These are phyloP conservation scores for Trichonephila inaurata DNA, from an alignment of 1,140 invertebrate genomes.

Conservation along the genomic window DNA sequence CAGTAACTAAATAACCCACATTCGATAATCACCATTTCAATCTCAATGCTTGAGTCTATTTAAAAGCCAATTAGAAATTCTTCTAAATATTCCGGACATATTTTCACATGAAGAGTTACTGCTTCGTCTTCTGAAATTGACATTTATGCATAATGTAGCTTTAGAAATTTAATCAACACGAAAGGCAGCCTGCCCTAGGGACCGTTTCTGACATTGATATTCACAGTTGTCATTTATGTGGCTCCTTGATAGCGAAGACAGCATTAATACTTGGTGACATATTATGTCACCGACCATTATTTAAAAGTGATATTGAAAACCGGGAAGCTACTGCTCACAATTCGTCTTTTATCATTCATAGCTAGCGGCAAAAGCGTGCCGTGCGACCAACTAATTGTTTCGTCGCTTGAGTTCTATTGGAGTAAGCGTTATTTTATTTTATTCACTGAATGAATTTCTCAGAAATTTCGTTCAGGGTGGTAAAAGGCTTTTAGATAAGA, in stretches of 20 bases:
- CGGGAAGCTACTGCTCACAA: neutral
- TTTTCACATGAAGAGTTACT: neutral
- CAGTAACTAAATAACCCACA: neutral
- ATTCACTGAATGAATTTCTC: no score
- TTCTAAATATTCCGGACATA: neutral
- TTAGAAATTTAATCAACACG: constrained; percentile 1
- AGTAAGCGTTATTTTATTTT: no score
- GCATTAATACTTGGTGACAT: neutral
- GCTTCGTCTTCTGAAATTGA: neutral
- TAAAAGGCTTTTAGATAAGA: no score
- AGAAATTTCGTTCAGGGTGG: no score
- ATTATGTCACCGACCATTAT: neutral
- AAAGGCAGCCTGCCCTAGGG: neutral
- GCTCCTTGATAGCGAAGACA: neutral
- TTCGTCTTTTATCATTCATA: neutral
- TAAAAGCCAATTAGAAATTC: neutral
- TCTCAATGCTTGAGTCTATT: neutral
- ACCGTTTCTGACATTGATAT: neutral
- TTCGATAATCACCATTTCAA: neutral
- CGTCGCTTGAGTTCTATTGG: no score
- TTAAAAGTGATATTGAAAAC: constrained; percentile 1
- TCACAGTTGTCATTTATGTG: neutral
- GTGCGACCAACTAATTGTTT: neutral
- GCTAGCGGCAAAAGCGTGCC: neutral
- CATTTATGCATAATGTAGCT: neutral